Conservation (phyloP, 2,888 invertebrate genomes). For the Zygaena filipendulae region DNA sequence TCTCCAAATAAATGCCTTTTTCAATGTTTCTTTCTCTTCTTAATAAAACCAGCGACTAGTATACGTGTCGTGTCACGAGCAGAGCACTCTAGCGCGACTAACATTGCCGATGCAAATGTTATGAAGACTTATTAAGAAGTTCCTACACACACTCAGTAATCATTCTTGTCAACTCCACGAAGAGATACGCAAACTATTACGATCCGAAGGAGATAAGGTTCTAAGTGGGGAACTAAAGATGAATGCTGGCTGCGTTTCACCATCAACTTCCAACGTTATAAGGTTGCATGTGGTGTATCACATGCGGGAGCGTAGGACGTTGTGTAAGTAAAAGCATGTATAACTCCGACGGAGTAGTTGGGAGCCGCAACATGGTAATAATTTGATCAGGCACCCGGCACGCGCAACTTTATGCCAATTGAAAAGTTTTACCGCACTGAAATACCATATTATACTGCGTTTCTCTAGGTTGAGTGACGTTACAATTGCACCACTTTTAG, state of each 20-base stretch:
- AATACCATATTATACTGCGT: conserved; percentile 34
- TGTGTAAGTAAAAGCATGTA: conserved; percentile 22
- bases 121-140: conserved; percentile 59
- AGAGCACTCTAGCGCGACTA: too few species aligned
- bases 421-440: conserved; percentile 49
- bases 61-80: too few species aligned
- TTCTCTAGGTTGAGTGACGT: conserved; percentile 33
- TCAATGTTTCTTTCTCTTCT: too few species aligned
- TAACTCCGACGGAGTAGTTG: conserved; percentile 34
- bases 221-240: too few species aligned
- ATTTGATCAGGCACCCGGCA: conserved; percentile 57
- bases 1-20: too few species aligned
- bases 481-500: conserved; percentile 18
- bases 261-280: conserved; percentile 7
- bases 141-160: conserved; percentile 45
- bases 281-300: conserved; percentile 17
- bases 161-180: conserved; percentile 48
- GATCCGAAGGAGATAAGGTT: too few species aligned
- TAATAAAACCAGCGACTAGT: too few species aligned
- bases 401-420: conserved; percentile 52
- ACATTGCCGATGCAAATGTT: conserved; percentile 45
- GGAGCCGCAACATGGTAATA: conserved; percentile 56
- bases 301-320: conserved; percentile 22
- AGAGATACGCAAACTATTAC: too few species aligned
- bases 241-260: too few species aligned